Evolutionary conservation across 2,888 invertebrate genomes (phyloP), one percentile per base, ranked within the genome.

Genomic region (Dicycla oo): DNA sequence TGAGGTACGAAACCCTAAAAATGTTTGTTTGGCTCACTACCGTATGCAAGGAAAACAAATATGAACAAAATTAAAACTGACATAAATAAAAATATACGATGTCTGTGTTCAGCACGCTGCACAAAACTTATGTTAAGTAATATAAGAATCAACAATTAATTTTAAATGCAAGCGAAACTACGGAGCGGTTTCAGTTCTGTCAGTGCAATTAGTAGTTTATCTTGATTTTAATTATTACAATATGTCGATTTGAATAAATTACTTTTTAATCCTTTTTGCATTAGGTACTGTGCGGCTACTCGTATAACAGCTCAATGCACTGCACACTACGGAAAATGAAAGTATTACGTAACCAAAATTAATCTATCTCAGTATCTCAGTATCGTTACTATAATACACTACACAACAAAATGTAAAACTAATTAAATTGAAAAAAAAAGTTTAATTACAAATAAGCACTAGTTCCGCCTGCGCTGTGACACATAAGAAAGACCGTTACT

Each of bases 281-380:
- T 54, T 51, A 13, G 38, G 2, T 30, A 30, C 11, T 43, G 20
- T 43, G 13, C 20, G 53, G 15, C 11, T 53, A 38, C 13, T n/a
- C n/a, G n/a, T n/a, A n/a, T n/a, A 61, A 54, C 60, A 56, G 64
- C 64, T 73, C 64, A 64, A 30, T 54, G 64, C 20, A 40, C 64
- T 13, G 51, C 23, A 23, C 51, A 23, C 11, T 20, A 13, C 26
- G 20, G 5, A 10, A 53, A 79, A 73, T 56, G 34, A 76, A 76
- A 79, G 73, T 73, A 73, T 62, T 73, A 0, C 26, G 18, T 73
- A 62, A 79, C n/a, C n/a, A 45, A 45, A 26, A 40, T 3, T 56
- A 40, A 40, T 54, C 26, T 54, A 26, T 26, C 38, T 54, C 5
- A 23, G 23, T 54, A 26, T 26, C 38, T 54, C 5, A 23, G 23